Base-by-base conservation (phyloP, 2,797 vertebrate species). In the Cottoperca gobio region DNA sequence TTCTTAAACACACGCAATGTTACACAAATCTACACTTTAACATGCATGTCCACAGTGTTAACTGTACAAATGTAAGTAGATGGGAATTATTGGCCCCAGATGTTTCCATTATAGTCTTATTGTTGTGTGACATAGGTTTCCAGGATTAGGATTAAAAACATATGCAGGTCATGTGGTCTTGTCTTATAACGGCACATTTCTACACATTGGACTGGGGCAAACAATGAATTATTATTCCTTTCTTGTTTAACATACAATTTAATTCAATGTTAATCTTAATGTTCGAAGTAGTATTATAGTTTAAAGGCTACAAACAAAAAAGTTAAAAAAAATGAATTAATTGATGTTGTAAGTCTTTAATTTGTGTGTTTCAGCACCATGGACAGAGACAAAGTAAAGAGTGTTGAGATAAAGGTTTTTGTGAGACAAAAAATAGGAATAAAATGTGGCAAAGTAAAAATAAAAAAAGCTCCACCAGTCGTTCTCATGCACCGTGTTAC, bases 21-120 rank as follows among this genome's bases (percentile, higher is more conserved):
- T 39, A 12, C n/a, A 45, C 24, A 50, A 43, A 62, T 40, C 12
- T 13, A 50, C 9, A 6, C 21, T 43, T 63, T 16, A 39, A 42
- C 10, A 26, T 62, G 39, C 1, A 2, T 57, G 63, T 26, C 14
- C 16, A 64, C 12, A 40, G 61, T 28, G 45, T 54, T 67, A 69
- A 45, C 52, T 49, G 48, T 64, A 12, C 10, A 73, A 12, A 48
- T 73, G 21, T 75, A 70, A 83, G 69, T 59, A 60, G 83, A 82
- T 23, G 7, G 50, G 60, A 62, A 39, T 81, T 68, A 83, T 74
- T 76, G 77, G 63, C 58, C 39, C 26, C 64, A 78, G 79, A 80
- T 84, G 82, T 81, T 84, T 78, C 66, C 78, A 79, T 75, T 83
- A 74, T 70, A 21, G 17, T 55, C 3, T 84, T 70, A 83, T 72